These are phyloP conservation scores for Cephus runcator DNA, from an alignment of 2,888 invertebrate genomes.

Conservation along the genomic window DNA sequence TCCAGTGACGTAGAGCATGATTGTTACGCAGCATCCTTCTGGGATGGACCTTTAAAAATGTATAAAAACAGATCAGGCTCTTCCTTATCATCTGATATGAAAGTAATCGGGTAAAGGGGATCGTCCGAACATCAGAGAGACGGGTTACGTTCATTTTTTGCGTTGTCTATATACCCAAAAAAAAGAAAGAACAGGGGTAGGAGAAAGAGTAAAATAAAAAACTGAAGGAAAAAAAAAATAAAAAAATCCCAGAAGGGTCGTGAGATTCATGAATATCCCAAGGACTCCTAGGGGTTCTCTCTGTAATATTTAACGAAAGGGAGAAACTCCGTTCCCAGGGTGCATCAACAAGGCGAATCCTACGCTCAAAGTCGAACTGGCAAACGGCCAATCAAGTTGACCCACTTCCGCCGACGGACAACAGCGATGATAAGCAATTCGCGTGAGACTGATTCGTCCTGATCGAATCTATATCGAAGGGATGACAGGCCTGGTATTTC, in stretches of 20 bases:
- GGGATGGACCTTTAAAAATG: neutral
- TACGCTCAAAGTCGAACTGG: constrained; percentile 16
- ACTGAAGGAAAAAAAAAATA: neutral
- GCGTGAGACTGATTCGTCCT: neutral
- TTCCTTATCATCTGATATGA: too few relatives aligned
- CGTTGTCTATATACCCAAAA: neutral
- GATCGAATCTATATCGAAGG: neutral
- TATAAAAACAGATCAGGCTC: neutral
- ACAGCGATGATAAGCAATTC: constrained; percentile 1
- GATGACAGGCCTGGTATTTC: neutral
- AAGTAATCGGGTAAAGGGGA: neutral
- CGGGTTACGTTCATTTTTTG: neutral
- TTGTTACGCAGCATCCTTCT: neutral
- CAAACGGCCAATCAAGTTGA: constrained; percentile 23
- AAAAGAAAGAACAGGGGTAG: neutral
- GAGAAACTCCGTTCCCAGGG: neutral
- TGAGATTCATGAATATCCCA: neutral
- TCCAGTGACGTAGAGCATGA: too few relatives aligned
- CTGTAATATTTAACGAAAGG: neutral
- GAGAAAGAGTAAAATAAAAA: neutral
- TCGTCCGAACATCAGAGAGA: neutral
- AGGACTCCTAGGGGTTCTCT: neutral
- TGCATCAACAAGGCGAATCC: neutral
- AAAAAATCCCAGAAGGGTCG: neutral
- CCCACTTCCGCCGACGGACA: constrained; percentile 14